phyloP scores from a whole-genome alignment of 1,140 invertebrate genomes.

The Nephila pilipes region DNA sequence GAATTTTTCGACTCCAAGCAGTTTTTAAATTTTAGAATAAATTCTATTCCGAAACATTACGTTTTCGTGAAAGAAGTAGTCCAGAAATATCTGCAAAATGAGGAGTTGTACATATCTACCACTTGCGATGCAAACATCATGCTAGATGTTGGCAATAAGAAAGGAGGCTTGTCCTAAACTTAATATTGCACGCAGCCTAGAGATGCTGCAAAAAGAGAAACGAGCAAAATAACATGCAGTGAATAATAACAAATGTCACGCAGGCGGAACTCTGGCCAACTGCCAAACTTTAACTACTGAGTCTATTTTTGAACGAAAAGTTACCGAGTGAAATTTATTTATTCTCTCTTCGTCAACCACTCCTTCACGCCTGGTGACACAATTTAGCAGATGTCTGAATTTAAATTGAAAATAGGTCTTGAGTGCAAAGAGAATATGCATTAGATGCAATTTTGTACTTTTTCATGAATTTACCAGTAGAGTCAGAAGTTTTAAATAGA shows the following conservation, averaged over 20 bases:
- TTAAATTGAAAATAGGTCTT: not conserved
- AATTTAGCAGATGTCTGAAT: not conserved
- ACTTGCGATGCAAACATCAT: conserved; percentile 38
- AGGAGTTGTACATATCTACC: not conserved
- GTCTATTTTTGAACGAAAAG: conserved; percentile 12
- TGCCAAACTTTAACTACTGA: conserved; percentile 31
- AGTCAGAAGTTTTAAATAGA: no score
- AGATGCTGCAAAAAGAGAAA: conserved; percentile 1
- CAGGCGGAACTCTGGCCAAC: conserved; percentile 16
- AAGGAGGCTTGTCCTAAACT: conserved; percentile 14
- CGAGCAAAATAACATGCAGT: conserved; percentile 13
- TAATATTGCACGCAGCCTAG: not conserved
- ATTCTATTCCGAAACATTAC: conserved; percentile 1
- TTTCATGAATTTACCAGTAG: no score
- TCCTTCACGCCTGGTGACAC: not conserved
- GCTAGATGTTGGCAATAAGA: not conserved
- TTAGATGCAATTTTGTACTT: no score
- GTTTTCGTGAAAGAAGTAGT: conserved; percentile 6
- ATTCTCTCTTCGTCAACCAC: conserved; percentile 3
- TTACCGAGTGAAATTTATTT: not conserved
- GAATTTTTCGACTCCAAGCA: not conserved
- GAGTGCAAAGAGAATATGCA: no score
- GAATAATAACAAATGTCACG: conserved; percentile 38
- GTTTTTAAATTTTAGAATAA: conserved; percentile 5
- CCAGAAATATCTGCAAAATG: not conserved